A percentile compares a stretch with the other conserved stretches of the same genome.
phyloP scores from a whole-genome alignment of 2,888 invertebrate genomes.

The Callinectes sapidus region DNA sequence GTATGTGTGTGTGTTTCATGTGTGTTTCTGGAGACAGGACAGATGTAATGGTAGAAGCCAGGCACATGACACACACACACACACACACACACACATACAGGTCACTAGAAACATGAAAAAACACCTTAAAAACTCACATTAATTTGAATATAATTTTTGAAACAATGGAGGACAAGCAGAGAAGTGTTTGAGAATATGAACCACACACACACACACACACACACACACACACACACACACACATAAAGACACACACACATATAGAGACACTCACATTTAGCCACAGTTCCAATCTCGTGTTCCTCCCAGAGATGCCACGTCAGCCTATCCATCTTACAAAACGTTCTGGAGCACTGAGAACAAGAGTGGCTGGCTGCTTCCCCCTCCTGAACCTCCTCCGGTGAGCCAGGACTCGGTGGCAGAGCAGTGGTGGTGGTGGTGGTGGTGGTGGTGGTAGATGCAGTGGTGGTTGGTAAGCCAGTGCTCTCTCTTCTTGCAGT shows the following conservation, averaged over 20 bases:
- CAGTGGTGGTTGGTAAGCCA: conserved; percentile 8
- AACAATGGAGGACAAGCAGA: too few relatives aligned
- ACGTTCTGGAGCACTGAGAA: conserved; percentile 44
- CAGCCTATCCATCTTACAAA: conserved; percentile 46
- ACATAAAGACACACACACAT: neutral
- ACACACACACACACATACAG: too few relatives aligned
- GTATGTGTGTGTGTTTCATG: too few relatives aligned
- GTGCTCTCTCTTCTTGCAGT: neutral
- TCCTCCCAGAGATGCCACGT: conserved; percentile 55
- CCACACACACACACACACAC: too few relatives aligned
- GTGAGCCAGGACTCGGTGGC: conserved; percentile 28
- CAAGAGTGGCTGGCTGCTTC: conserved; percentile 41
- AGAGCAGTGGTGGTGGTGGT: neutral
- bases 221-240: too few relatives aligned
- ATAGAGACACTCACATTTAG: conserved; percentile 46
- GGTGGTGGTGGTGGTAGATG: neutral
- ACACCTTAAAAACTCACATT: too few relatives aligned
- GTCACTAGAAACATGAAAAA: too few relatives aligned
- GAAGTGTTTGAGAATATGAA: too few relatives aligned
- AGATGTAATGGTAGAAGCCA: too few relatives aligned
- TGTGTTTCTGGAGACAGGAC: too few relatives aligned
- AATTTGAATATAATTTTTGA: too few relatives aligned
- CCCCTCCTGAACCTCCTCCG: conserved; percentile 5
- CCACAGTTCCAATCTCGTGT: conserved; percentile 58
- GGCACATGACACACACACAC: too few relatives aligned